These are phyloP conservation scores for Hydractinia echinata DNA, from an alignment of 30 jellyfish, hydroid and myxozoan genomes.

Conservation along the genomic window DNA sequence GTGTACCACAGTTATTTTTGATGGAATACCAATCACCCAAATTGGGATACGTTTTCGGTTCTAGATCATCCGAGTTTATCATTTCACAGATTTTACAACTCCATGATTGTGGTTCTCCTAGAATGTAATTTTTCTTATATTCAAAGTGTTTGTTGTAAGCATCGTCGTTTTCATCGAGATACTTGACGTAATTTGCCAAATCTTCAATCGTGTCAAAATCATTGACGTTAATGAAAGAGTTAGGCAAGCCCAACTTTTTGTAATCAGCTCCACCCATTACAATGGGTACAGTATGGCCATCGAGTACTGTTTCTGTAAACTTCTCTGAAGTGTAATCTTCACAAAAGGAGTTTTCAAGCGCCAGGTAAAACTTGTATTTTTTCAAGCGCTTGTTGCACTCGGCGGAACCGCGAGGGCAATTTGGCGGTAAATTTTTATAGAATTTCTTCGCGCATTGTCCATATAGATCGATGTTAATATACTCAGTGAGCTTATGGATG, in stretches of 20 bases:
- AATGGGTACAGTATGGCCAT: slow-evolving; percentile 70
- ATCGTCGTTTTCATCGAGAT: slow-evolving; percentile 65
- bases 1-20: slow-evolving; percentile 55
- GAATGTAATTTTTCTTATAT: slow-evolving; percentile 50
- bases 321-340: slow-evolving; percentile 66
- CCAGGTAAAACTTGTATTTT: slow-evolving; percentile 77
- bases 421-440: slow-evolving; percentile 46
- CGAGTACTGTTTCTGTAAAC: slow-evolving; percentile 52
- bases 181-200: slow-evolving; percentile 50
- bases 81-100: slow-evolving; percentile 72
- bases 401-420: slow-evolving; percentile 34
- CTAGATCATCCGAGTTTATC: slow-evolving; percentile 33
- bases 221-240: slow-evolving; percentile 53
- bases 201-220: slow-evolving; percentile 67
- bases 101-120: slow-evolving; percentile 76
- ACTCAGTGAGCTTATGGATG: slow-evolving; percentile 52
- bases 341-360: slow-evolving; percentile 76
- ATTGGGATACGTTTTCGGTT: slow-evolving; percentile 40
- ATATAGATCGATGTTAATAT: slow-evolving; percentile 53
- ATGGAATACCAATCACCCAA: slow-evolving; percentile 68
- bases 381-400: slow-evolving; percentile 38
- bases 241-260: slow-evolving; percentile 41
- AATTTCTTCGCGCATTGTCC: slow-evolving; percentile 71
- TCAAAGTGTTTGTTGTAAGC: slow-evolving; percentile 68
- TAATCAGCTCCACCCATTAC: slow-evolving; percentile 92